Evolutionary conservation across 2,113 vertebrate genomes (phyloP), one percentile per base, ranked within the genome.

Genomic region (Crotalus viridis): DNA sequence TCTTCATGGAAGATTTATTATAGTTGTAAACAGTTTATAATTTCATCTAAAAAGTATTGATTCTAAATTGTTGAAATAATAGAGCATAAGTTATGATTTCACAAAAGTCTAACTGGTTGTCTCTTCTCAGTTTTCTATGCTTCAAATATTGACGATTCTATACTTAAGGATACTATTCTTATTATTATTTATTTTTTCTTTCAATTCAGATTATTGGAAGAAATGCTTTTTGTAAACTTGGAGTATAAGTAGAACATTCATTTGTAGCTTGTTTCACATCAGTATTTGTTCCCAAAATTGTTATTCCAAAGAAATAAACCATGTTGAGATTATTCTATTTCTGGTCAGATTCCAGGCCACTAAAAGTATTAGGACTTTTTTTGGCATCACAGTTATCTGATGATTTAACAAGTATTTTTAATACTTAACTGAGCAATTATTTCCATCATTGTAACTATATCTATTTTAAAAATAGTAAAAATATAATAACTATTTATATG

Each of bases 161-260:
- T 89, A 91, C 0, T 93, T 96, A 43, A 87, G 90, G 87, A 33
- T 89, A 93, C 94, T 97, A 94, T 97, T 97, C 96, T 95, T 94
- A 93, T 95, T 95, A 90, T 94, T 96, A 94, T 96, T 97, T 96
- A 97, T 95, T 95, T 94, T 96, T 96, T 95, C 89, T 94, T 92
- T 95, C 87, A 93, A 94, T 95, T 93, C 19, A 55, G 93, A 93
- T 93, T 97, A 96, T 96, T 97, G 97, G 93, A 95, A 94, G 92
- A 95, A 96, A 96, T 88, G 57, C 7, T 56, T 89, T 91, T 26
- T 95, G 90, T 95, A 95, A 97, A 97, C 87, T 93, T 91, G 59
- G 91, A 94, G 85, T 92, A 96, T 94, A 97, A 96, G 96, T 96
- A 94, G 95, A 94, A n/a, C 56, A n/a, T 89, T 91, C 95, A 95